These are phyloP conservation scores for Rhagonycha lutea DNA, from an alignment of 2,888 invertebrate species.

Conservation along the genomic window DNA sequence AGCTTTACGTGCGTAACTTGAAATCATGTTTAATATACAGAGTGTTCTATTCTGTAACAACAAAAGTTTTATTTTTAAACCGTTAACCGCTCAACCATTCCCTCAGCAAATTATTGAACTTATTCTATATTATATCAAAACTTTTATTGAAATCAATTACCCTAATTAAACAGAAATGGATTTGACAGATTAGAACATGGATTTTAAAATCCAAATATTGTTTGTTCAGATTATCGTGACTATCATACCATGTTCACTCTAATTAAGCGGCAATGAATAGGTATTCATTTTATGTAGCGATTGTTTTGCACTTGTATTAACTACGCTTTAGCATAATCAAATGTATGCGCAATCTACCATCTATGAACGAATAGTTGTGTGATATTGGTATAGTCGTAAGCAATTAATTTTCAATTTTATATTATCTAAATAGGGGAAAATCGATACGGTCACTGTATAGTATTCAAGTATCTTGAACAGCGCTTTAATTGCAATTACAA, in stretches of 20 bases:
- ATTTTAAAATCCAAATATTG: neutral
- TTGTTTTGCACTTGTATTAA: neutral
- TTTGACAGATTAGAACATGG: neutral
- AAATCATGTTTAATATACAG: neutral
- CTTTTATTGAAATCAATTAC: neutral
- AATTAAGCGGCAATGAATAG: neutral
- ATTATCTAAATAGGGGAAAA: neutral
- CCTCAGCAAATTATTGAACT: too few species aligned
- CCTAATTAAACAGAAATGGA: neutral
- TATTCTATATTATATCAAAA: too few species aligned
- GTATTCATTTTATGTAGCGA: neutral
- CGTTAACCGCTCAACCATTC: too few species aligned
- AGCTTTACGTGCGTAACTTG: neutral
- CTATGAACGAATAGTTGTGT: constrained; percentile 3
- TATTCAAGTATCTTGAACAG: neutral
- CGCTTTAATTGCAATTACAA: neutral
- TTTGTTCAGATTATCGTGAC: neutral
- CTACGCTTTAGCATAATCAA: constrained; percentile 7
- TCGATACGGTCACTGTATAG: neutral
- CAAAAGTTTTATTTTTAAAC: too few species aligned
- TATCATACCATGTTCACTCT: neutral
- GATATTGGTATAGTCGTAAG: neutral
- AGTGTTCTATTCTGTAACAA: too few species aligned
- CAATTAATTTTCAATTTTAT: constrained; percentile 12
- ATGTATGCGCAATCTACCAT: constrained; percentile 7